A percentile compares a stretch with the other conserved stretches of the same genome.
Evolutionary conservation across 2,113 vertebrate species (phyloP).

Genomic region (Mungos mungo): DNA sequence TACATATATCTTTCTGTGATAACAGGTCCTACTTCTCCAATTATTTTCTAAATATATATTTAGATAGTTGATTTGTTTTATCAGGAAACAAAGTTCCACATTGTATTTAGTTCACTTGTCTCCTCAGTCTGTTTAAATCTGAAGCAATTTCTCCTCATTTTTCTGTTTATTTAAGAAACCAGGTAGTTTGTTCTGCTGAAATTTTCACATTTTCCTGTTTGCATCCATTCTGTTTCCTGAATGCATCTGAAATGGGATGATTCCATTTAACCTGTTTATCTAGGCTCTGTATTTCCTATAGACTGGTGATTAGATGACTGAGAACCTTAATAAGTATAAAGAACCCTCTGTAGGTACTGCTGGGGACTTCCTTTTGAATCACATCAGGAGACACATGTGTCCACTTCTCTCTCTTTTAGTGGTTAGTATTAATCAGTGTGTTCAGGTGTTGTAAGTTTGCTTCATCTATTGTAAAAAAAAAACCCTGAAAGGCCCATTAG

Average conservation of each 20-base stretch:
- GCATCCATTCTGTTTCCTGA: background rate
- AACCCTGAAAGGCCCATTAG: background rate
- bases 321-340: background rate
- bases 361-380: background rate
- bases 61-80: background rate
- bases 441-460: background rate
- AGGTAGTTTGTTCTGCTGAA: background rate
- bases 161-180: background rate
- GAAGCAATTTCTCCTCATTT: background rate
- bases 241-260: background rate
- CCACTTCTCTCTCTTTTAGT: background rate
- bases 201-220: background rate
- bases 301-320: background rate
- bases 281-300: background rate
- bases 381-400: background rate
- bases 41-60: background rate
- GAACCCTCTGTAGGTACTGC: background rate
- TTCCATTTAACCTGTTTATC: background rate
- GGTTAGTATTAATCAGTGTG: background rate
- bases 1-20: background rate
- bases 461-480: background rate
- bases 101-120: slow-evolving; percentile 9
- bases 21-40: background rate
- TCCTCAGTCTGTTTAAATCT: slow-evolving; percentile 15
- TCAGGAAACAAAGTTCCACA: background rate